A percentile compares a stretch with the other conserved stretches of the same genome.
These are phyloP conservation scores for Iphiclides podalirius DNA, from an alignment of 2,888 invertebrate species.

Conservation along the genomic window DNA sequence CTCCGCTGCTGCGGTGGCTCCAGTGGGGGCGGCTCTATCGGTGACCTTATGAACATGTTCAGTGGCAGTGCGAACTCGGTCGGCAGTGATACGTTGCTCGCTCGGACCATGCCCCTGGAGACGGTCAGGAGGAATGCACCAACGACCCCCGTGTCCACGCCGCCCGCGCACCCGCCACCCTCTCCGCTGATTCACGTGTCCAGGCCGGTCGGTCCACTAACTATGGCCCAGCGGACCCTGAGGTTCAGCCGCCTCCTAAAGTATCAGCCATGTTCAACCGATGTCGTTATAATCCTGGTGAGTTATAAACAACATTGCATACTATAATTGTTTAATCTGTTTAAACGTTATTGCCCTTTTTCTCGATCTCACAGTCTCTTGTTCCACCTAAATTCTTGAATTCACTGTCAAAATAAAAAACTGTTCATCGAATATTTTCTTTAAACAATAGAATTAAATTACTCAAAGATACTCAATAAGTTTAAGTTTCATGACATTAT, in stretches of 20 bases:
- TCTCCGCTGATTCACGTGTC: constrained; percentile 68
- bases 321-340: no score
- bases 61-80: constrained; percentile 86
- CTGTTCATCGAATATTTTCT: no score
- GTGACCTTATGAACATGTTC: constrained; percentile 89
- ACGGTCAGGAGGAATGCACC: constrained; percentile 80
- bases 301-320: constrained; percentile 40
- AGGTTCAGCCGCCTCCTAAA: constrained; percentile 84
- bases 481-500: no score
- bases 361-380: no score
- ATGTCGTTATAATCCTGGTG: constrained; percentile 65
- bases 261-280: constrained; percentile 81
- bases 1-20: constrained; percentile 71
- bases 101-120: constrained; percentile 85
- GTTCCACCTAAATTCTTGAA: no score
- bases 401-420: no score
- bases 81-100: constrained; percentile 85
- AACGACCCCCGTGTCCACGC: constrained; percentile 60
- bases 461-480: no score
- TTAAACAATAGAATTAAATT: no score
- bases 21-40: constrained; percentile 83
- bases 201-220: constrained; percentile 77
- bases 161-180: constrained; percentile 58
- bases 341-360: no score
- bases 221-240: constrained; percentile 84